phyloP scores from a whole-genome alignment of 2,113 vertebrate species.

The Colaptes auratus region DNA sequence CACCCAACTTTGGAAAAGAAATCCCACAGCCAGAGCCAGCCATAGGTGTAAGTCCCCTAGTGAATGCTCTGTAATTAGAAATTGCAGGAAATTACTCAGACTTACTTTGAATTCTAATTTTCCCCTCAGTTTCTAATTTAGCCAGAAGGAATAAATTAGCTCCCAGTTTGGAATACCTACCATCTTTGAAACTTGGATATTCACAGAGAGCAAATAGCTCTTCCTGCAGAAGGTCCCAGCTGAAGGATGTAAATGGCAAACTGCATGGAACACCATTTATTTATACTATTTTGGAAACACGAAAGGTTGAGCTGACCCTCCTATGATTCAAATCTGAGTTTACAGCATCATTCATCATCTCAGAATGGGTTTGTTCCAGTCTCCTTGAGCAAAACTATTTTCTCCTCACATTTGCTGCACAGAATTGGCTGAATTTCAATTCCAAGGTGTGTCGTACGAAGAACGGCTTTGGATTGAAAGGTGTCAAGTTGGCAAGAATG shows the following conservation, averaged over 20 bases:
- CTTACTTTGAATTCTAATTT: not conserved
- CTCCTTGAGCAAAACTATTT: constrained; percentile 67
- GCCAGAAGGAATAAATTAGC: constrained; percentile 14
- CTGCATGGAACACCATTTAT: constrained; percentile 43
- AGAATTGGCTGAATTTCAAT: constrained; percentile 67
- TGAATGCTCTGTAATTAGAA: not conserved
- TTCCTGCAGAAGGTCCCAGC: not conserved
- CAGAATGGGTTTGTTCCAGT: constrained; percentile 54
- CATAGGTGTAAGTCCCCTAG: not conserved
- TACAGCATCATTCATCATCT: constrained; percentile 65
- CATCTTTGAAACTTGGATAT: not conserved
- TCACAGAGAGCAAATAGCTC: not conserved
- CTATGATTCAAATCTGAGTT: constrained; percentile 64
- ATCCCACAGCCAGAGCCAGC: not conserved
- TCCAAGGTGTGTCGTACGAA: constrained; percentile 12
- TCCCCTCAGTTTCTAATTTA: not conserved
- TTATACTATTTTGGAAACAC: constrained; percentile 41
- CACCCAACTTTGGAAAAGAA: not conserved
- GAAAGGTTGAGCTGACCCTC: constrained; percentile 64
- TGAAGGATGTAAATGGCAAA: constrained; percentile 27
- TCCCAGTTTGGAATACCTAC: not conserved
- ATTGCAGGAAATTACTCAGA: constrained; percentile 12
- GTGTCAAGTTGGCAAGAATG: constrained; percentile 63
- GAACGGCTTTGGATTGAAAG: constrained; percentile 32
- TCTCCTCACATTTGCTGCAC: constrained; percentile 51